Evolutionary conservation across 2,797 vertebrate species (phyloP).

Genomic region (Hirundo rustica): DNA sequence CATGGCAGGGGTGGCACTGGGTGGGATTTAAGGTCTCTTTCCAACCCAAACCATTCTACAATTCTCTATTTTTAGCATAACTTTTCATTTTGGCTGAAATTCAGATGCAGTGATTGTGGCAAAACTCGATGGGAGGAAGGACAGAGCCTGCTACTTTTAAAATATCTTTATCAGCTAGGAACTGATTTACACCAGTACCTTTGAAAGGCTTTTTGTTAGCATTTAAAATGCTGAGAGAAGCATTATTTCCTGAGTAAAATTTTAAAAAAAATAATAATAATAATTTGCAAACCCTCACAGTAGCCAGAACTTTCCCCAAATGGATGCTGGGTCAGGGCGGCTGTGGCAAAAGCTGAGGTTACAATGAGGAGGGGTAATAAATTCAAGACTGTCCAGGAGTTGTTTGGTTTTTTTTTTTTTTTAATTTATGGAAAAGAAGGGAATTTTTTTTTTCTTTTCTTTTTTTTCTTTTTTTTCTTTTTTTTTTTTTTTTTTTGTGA

Average conservation of each 20-base stretch:
- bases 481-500: neutral
- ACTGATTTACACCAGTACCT: neutral
- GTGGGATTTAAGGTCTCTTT: fast-evolving
- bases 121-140: neutral
- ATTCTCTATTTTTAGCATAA: neutral
- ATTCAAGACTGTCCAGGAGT: neutral
- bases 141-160: neutral
- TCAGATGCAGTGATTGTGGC: neutral
- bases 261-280: neutral
- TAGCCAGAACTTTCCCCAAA: neutral
- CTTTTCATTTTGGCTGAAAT: neutral
- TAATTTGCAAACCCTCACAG: neutral
- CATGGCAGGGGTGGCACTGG: neutral
- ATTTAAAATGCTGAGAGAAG: neutral
- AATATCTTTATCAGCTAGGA: neutral
- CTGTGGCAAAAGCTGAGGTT: neutral
- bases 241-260: neutral
- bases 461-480: neutral
- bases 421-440: neutral
- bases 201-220: neutral
- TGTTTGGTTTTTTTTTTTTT: neutral
- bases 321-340: neutral
- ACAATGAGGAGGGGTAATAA: neutral
- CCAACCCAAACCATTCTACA: too few species aligned
- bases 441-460: neutral